Percentiles rank a stretch among this genome's conserved stretches.
Evolutionary conservation across 35 echinoderm and acorn worm species (phyloP).

Genomic region (Acanthaster planci): DNA sequence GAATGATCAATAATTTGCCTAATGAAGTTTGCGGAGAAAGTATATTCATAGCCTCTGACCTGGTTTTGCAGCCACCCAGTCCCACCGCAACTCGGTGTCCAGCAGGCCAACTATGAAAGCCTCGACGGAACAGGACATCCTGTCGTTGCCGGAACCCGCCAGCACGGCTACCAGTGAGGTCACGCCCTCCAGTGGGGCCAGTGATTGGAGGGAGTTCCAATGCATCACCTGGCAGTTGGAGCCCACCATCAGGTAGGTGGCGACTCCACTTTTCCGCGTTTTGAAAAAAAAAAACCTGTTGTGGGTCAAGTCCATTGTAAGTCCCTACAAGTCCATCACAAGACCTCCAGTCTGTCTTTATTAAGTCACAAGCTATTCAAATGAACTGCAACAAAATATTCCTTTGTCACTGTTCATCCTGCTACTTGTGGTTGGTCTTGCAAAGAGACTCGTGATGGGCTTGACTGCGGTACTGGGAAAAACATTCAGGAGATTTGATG

Average conservation of each 20-base stretch:
- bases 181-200: conserved; percentile 17
- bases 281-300: neutral
- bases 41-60: neutral
- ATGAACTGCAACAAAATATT: neutral
- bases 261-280: neutral
- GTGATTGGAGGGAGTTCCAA: conserved; percentile 80
- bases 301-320: no score
- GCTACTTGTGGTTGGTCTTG: no score
- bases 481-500: no score
- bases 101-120: neutral
- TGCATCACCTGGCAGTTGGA: conserved; percentile 97
- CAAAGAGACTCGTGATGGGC: neutral
- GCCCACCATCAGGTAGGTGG: conserved; percentile 84
- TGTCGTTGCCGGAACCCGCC: neutral
- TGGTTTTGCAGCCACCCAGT: neutral
- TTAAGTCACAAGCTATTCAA: neutral
- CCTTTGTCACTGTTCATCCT: no score
- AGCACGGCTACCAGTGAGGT: conserved; percentile 21
- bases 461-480: neutral
- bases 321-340: no score
- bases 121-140: neutral
- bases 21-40: no score
- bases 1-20: no score
- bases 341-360: no score
- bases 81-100: conserved; percentile 4